These are phyloP conservation scores for Myiagra hebetior DNA, from an alignment of 2,113 vertebrate species.

Conservation along the genomic window DNA sequence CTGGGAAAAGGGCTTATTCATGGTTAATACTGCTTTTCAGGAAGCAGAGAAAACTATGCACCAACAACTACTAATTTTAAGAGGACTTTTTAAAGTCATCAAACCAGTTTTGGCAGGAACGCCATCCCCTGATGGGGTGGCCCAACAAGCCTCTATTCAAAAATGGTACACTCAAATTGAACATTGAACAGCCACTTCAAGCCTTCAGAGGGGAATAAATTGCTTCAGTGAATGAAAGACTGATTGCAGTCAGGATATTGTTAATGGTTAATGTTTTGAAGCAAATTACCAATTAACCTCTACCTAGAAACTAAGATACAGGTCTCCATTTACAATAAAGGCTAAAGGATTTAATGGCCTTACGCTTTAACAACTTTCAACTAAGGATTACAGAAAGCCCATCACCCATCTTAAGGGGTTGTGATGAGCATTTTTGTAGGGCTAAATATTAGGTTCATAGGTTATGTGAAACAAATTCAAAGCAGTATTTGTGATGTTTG, in stretches of 20 bases:
- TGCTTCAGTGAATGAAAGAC: neutral
- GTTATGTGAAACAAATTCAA: neutral
- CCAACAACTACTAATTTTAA: neutral
- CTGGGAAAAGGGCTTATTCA: neutral
- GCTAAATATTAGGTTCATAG: neutral
- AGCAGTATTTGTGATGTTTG: neutral
- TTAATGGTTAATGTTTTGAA: neutral
- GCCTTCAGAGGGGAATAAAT: neutral
- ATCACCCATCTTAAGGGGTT: neutral
- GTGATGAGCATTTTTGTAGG: neutral
- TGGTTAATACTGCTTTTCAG: neutral
- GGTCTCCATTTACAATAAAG: neutral
- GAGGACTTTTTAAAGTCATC: neutral
- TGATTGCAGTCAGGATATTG: neutral
- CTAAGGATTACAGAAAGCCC: neutral
- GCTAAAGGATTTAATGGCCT: neutral
- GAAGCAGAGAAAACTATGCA: neutral
- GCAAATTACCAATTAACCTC: neutral
- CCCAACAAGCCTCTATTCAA: neutral
- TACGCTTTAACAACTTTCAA: neutral
- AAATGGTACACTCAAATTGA: neutral
- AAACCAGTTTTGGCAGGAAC: neutral
- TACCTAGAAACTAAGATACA: neutral
- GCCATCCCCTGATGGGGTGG: too few species aligned
- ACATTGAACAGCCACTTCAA: neutral